Conservation (phyloP, 2,888 invertebrate species). For the Azorinus chamasolen region DNA sequence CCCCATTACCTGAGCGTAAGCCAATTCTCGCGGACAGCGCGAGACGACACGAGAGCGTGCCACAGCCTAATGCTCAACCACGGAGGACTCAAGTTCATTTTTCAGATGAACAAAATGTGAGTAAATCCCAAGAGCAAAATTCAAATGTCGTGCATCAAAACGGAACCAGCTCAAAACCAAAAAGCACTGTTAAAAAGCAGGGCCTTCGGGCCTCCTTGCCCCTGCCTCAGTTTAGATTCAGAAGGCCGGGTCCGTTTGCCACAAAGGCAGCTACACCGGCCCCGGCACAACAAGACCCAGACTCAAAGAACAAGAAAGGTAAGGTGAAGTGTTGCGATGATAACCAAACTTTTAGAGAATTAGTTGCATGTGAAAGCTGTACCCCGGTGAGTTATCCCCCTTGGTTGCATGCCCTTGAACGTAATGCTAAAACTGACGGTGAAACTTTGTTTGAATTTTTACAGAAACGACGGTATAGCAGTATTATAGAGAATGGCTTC, state of each 20-base stretch:
- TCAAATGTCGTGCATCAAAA: slow-evolving; percentile 44
- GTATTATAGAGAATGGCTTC: slow-evolving; percentile 63
- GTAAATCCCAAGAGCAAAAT: slow-evolving; percentile 63
- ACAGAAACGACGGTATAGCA: slow-evolving; percentile 78
- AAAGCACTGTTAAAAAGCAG: slow-evolving; percentile 35
- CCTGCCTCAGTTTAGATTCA: slow-evolving; percentile 62
- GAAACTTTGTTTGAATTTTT: slow-evolving; percentile 73
- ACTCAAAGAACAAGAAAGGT: slow-evolving; percentile 64
- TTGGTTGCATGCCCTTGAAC: slow-evolving; percentile 62
- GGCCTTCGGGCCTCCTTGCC: slow-evolving; percentile 61
- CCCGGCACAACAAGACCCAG: slow-evolving; percentile 16
- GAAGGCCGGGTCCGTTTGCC: slow-evolving; percentile 50
- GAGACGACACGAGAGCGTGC: slow-evolving; percentile 31
- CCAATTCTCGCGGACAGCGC: slow-evolving; percentile 49
- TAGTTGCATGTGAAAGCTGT: too few species aligned
- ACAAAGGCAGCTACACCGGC: slow-evolving; percentile 30
- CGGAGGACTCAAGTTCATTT: slow-evolving; percentile 61
- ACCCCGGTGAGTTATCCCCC: neutral
- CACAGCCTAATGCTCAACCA: slow-evolving; percentile 26
- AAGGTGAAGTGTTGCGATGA: slow-evolving; percentile 22
- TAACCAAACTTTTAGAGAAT: too few species aligned
- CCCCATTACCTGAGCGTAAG: slow-evolving; percentile 59
- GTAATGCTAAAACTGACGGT: slow-evolving; percentile 62
- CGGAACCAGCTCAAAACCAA: slow-evolving; percentile 41
- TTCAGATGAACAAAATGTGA: slow-evolving; percentile 61